Percentiles rank a stretch among this genome's conserved stretches.
Conservation (phyloP, 2,888 invertebrate genomes). For the Aquatica leii region DNA sequence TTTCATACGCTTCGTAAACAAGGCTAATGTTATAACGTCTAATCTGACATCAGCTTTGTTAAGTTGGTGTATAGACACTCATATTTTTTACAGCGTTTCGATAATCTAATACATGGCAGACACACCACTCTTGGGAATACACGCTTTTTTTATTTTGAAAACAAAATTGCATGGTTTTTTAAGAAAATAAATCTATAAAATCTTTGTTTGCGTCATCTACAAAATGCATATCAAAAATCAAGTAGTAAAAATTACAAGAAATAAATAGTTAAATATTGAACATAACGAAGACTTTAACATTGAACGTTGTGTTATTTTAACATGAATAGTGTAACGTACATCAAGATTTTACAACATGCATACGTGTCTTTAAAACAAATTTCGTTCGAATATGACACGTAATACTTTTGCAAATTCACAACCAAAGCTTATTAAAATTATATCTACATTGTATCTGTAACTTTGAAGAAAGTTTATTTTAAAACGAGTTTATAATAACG, state of each 20-base stretch:
- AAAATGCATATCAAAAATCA: neutral
- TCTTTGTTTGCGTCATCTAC: neutral
- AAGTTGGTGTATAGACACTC: too few species aligned
- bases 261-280: neutral
- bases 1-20: conserved; percentile 1
- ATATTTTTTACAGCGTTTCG: too few species aligned
- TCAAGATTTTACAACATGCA: conserved; percentile 3
- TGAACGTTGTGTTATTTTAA: neutral
- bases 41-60: neutral
- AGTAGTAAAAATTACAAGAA: neutral
- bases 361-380: neutral
- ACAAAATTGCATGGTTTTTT: neutral
- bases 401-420: too few species aligned
- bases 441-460: too few species aligned
- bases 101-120: too few species aligned
- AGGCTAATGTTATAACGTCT: neutral
- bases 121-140: neutral
- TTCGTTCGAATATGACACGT: neutral
- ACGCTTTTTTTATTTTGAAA: neutral
- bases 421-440: too few species aligned
- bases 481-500: too few species aligned
- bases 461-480: too few species aligned
- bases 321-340: neutral
- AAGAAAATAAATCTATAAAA: conserved; percentile 6
- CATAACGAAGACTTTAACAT: neutral